These are phyloP conservation scores for Phylloscopus trochiloides DNA, from an alignment of 2,113 vertebrate genomes.

Conservation along the genomic window DNA sequence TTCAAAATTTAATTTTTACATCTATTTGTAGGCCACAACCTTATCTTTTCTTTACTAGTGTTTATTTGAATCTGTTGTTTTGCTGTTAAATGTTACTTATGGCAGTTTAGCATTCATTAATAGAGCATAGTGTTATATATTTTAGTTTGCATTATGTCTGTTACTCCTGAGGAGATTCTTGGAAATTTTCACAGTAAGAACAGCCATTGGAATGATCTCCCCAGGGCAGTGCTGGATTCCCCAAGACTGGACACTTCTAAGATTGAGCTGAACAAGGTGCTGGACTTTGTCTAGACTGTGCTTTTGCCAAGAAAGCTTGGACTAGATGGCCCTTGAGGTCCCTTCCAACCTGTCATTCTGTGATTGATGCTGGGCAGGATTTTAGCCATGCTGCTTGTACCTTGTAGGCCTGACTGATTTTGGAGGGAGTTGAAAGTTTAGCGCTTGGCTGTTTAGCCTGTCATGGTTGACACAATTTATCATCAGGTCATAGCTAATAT, in stretches of 20 bases:
- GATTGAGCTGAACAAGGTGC: not conserved
- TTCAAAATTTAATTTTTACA: not conserved
- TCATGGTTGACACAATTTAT: not conserved
- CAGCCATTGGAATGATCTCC: not conserved
- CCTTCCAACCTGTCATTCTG: not conserved
- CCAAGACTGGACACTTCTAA: not conserved
- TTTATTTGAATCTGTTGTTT: not conserved
- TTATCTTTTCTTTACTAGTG: not conserved
- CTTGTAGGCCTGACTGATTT: not conserved
- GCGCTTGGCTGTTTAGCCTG: not conserved
- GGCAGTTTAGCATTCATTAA: not conserved
- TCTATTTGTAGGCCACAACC: not conserved
- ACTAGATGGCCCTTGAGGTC: not conserved
- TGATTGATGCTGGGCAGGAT: not conserved
- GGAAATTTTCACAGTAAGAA: not conserved
- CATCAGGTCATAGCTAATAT: not conserved
- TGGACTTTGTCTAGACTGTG: not conserved
- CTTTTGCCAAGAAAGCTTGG: not conserved
- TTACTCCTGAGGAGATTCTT: not conserved
- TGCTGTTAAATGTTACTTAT: not conserved
- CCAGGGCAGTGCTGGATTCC: not conserved
- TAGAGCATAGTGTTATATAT: fast-evolving
- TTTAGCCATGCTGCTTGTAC: fast-evolving
- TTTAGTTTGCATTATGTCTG: not conserved
- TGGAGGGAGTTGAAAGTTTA: too few species aligned